Conservation (phyloP, 1,140 invertebrate species). For the Mylabris phalerata region DNA sequence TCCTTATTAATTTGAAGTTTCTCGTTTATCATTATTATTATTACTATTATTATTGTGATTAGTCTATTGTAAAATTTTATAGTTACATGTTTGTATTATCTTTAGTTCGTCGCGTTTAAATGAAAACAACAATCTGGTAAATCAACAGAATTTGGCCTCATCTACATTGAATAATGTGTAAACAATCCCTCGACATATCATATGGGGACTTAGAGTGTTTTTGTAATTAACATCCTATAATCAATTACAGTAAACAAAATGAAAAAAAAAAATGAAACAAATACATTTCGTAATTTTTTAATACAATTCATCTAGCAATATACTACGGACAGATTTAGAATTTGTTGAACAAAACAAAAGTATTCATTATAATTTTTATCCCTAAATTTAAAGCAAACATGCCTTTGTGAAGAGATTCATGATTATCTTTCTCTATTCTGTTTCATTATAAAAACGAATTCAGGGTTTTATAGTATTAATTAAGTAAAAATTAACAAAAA, state of each 20-base stretch:
- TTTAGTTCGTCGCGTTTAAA: no score
- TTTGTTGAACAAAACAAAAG: slow-evolving; percentile 11
- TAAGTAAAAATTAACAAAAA: no score
- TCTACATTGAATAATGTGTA: slow-evolving; percentile 18
- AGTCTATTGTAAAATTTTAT: no score
- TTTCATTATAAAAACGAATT: neutral
- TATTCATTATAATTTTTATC: slow-evolving; percentile 19
- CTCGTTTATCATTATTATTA: no score
- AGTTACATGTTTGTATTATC: no score
- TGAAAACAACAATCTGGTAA: no score
- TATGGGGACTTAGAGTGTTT: slow-evolving; percentile 33
- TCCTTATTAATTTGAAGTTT: neutral
- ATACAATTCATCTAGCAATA: slow-evolving; percentile 30
- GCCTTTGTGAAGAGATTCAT: slow-evolving; percentile 14
- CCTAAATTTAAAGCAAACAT: slow-evolving; percentile 4
- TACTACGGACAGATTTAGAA: slow-evolving; percentile 13
- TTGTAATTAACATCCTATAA: slow-evolving; percentile 30
- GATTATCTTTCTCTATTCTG: neutral
- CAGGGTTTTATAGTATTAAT: slow-evolving; percentile 21
- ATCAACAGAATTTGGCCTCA: neutral
- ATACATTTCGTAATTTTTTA: slow-evolving; percentile 10
- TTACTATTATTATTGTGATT: no score
- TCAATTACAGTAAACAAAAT: slow-evolving; percentile 20
- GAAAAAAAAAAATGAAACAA: no score
- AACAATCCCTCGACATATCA: slow-evolving; percentile 29